A percentile compares a stretch with the other conserved stretches of the same genome.
Conservation (phyloP, 2,797 vertebrate genomes). For the Coendou prehensilis region DNA sequence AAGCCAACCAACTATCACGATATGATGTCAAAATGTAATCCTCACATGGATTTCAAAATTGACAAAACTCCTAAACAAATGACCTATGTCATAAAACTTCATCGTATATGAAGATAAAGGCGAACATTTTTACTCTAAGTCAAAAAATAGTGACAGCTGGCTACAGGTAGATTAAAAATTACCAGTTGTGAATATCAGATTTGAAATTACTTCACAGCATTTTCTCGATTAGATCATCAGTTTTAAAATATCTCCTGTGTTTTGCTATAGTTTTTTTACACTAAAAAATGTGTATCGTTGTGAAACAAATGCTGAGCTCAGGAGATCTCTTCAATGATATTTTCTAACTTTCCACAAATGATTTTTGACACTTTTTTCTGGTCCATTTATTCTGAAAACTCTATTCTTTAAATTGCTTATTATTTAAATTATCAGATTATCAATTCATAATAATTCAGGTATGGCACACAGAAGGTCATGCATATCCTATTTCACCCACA, state of each 20-base stretch:
- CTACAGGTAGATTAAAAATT: neutral
- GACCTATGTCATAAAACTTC: neutral
- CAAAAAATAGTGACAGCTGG: neutral
- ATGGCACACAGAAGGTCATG: neutral
- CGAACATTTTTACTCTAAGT: neutral
- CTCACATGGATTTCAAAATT: neutral
- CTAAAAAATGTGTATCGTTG: neutral
- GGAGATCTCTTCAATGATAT: neutral
- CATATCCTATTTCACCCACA: neutral
- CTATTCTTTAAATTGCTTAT: constrained; percentile 49
- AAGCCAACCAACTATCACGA: neutral
- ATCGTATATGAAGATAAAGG: neutral
- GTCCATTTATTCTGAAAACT: constrained; percentile 59
- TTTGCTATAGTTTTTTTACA: neutral
- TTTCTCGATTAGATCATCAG: constrained; percentile 43
- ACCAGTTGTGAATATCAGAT: neutral
- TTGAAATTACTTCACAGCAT: neutral
- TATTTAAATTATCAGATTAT: constrained; percentile 53
- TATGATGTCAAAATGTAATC: neutral
- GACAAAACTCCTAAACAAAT: neutral
- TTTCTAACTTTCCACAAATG: constrained; percentile 21
- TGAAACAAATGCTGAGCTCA: constrained; percentile 65
- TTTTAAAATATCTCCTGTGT: neutral
- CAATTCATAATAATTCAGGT: constrained; percentile 38
- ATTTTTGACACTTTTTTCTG: constrained; percentile 54